A percentile compares a stretch with the other conserved stretches of the same genome.
phyloP scores from a whole-genome alignment of 2,113 vertebrate species.

The Myotis davidii region DNA sequence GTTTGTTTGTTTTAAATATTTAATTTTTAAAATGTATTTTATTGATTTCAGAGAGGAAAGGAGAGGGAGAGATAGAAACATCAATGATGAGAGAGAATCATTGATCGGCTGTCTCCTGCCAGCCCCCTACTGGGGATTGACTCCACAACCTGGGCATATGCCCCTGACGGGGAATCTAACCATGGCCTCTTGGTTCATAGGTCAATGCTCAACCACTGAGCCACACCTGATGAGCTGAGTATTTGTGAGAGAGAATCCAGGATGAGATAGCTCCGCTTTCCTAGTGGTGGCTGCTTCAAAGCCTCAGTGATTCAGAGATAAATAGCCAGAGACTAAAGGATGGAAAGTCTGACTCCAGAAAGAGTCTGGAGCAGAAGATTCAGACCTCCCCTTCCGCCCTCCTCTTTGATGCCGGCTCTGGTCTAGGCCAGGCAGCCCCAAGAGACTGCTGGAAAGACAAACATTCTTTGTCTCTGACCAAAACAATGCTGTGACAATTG shows the following conservation, averaged over 20 bases:
- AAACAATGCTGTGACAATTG: neutral
- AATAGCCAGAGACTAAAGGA: neutral
- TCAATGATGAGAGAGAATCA: too few relatives aligned
- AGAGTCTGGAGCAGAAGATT: neutral
- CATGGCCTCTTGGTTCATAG: too few relatives aligned
- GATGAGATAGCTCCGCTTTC: neutral
- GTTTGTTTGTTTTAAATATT: neutral
- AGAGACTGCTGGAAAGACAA: neutral
- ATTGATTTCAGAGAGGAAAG: too few relatives aligned
- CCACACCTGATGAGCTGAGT: too few relatives aligned
- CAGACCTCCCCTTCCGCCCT: neutral
- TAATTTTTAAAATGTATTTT: too few relatives aligned
- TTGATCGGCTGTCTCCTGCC: too few relatives aligned
- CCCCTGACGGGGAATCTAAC: too few relatives aligned
- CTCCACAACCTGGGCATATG: too few relatives aligned
- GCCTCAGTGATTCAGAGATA: conserved; percentile 19
- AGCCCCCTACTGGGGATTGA: too few relatives aligned
- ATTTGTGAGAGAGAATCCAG: conserved; percentile 21
- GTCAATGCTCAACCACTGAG: too few relatives aligned
- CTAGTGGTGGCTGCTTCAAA: neutral
- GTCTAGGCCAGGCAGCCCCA: neutral
- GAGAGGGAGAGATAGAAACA: too few relatives aligned
- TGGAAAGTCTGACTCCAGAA: neutral
- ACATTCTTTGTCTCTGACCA: neutral
- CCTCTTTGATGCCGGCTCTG: neutral